Conservation (phyloP, 2,888 invertebrate genomes). For the Malacosoma neustria region DNA sequence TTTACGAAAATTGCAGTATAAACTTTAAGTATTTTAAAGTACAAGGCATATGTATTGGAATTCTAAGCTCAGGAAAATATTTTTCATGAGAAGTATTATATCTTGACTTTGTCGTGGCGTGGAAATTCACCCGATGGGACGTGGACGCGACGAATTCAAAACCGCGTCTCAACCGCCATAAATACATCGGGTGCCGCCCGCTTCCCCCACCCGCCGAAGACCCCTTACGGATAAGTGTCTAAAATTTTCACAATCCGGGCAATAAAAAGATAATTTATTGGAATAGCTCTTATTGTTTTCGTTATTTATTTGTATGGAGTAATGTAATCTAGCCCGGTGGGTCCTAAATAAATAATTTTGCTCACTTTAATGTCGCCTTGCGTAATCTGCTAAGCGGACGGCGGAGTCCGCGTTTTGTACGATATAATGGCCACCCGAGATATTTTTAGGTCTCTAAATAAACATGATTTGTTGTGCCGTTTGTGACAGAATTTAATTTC, state of each 20-base stretch:
- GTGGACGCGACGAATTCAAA: background rate
- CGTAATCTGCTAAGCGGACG: conserved; percentile 68
- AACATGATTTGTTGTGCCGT: conserved; percentile 72
- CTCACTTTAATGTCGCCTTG: conserved; percentile 72
- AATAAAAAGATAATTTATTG: conserved; percentile 76
- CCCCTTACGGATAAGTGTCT: conserved; percentile 68
- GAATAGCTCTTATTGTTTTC: conserved; percentile 75
- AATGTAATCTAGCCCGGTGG: conserved; percentile 71
- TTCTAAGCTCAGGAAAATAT: too few species aligned
- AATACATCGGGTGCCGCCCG: conserved; percentile 54
- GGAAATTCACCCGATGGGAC: background rate
- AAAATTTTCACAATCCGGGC: conserved; percentile 75
- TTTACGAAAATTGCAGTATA: too few species aligned
- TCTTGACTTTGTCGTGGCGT: background rate
- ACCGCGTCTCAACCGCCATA: conserved; percentile 65
- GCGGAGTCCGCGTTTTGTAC: conserved; percentile 53
- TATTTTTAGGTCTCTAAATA: conserved; percentile 74
- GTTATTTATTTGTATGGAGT: conserved; percentile 75
- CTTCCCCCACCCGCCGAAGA: conserved; percentile 26
- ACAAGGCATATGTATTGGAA: too few species aligned
- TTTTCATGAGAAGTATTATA: too few species aligned
- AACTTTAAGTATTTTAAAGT: too few species aligned
- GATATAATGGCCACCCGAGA: conserved; percentile 68
- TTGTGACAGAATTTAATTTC: conserved; percentile 72
- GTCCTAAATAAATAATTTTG: conserved; percentile 72